Evolutionary conservation across 37 sponge, comb jelly and placozoan genomes (phyloP), one percentile per base, ranked within the genome.

Genomic region (Geodia barretti): DNA sequence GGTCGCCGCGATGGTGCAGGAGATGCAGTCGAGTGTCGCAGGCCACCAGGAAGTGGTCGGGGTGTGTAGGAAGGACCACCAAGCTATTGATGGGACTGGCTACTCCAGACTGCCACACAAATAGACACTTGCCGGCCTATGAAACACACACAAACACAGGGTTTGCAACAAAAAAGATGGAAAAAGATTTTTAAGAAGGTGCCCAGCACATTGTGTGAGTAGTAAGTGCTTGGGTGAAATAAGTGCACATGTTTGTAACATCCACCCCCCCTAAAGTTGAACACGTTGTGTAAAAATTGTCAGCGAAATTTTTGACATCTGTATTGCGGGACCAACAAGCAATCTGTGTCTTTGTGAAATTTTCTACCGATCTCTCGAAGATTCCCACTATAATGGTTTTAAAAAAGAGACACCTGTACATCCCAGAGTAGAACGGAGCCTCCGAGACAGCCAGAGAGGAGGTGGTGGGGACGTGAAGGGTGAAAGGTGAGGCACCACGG

Each of bases 401-500:
- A 23, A 54, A 11, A 1, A 41, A 7, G 8, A 34, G 34, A 20
- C 3, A 82, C 83, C 64, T 64, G 38, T 19, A 82, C 75, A 74
- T 82, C 39, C 83, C 83, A 82, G 26, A 72, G 70, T 64, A 37
- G 41, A 14, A 82, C 67, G 64, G 63, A 34, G 17, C 83, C 83
- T 64, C 58, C 83, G 0, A 82, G 34, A 73, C 83, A 82, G 2
- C 83, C 83, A 0, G 83, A 82, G 74, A 38, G 72, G 35, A 82
- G 74, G 20, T 72, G 24, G 59, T 73, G 41, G 66, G 74, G 47
- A 41, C 24, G 8, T 33, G 9, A 28, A 28, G 83, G 83, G 74
- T 82, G 73, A 73, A 82, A 82, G 43, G 83, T 82, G 30, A 82
- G 35, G 34, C 83, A 82, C 83, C 83, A 82, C 3, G 83, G 83